These are phyloP conservation scores for Chloroceryle aenea DNA, from an alignment of 2,113 vertebrate species.

Conservation along the genomic window DNA sequence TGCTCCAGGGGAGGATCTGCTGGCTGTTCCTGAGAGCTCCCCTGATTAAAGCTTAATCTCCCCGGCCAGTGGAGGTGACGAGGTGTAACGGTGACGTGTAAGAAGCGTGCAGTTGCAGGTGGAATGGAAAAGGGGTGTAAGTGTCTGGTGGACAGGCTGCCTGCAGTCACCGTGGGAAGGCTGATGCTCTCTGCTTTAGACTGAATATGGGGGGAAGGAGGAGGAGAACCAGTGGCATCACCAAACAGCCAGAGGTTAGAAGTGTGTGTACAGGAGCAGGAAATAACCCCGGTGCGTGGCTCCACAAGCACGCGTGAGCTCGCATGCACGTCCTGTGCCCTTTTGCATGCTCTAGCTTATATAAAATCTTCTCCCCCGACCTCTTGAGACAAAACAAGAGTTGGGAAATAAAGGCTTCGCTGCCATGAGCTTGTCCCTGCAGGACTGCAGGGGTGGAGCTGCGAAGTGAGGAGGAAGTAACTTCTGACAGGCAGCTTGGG, in stretches of 20 bases:
- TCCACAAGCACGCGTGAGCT: not conserved
- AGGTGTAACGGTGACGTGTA: not conserved
- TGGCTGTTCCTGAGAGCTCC: not conserved
- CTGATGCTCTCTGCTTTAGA: not conserved
- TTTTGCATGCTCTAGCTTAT: not conserved
- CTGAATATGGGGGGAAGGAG: rapidly evolving
- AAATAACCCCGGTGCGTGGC: not conserved
- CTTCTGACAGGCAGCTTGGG: not conserved
- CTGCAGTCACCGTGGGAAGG: rapidly evolving
- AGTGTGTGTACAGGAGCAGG: not conserved
- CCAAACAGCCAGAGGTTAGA: not conserved
- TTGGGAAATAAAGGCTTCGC: not conserved
- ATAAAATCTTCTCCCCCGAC: not conserved
- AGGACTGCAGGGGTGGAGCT: constrained; percentile 37
- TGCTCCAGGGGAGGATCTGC: not conserved
- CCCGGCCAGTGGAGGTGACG: not conserved
- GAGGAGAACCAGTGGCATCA: not conserved
- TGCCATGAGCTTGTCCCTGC: constrained; percentile 22
- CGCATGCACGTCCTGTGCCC: not conserved
- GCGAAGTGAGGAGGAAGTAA: not conserved
- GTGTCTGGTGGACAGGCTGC: not conserved
- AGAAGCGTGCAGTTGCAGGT: not conserved
- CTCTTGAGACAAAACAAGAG: constrained; percentile 20
- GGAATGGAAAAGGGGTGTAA: not conserved
- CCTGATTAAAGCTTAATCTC: not conserved